Evolutionary conservation across 2,888 invertebrate species (phyloP), one percentile per base, ranked within the genome.

Genomic region (Abrostola triplasia): DNA sequence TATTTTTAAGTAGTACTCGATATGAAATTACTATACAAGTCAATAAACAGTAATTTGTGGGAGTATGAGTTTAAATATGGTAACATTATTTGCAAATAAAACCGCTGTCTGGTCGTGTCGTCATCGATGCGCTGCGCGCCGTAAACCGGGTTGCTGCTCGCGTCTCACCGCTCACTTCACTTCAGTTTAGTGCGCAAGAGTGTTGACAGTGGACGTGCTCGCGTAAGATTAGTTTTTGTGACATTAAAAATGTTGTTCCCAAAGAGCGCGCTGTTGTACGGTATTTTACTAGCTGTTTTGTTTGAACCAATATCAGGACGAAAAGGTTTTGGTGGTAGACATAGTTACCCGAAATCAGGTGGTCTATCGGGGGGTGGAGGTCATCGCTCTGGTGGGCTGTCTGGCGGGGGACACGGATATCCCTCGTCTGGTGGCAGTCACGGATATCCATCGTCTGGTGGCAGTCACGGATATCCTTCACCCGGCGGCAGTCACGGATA

Each of bases 311-410:
- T 79, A 70, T 82, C 81, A 41, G 81, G 84, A 50, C 82, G 84
- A 64, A 82, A 64, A 59, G 78, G 85, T 48, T 78, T 79, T 42
- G 73, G 86, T 67, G 77, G 87, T 11, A 73, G 83, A 41, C 88
- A 87, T 66, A 79, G 82, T 59, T 88, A 90, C 74, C 88, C 90
- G 8, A 80, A 77, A 61, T 84, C 86, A 0, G 85, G 85, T n/a
- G 85, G 87, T 11, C 72, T 80, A 13, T 79, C 81, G 5, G 79
- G 79, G 5, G 79, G 79, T 0, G 80, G 80, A 59, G 75, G 83
- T 59, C 85, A 82, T 62, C 81, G 67, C 10, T 77, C 84, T 9
- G 81, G 85, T 11, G 88, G 80, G 0, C 55, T 84, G 35, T 85
- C 86, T 50, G 80, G 82, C 4, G 77, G 82, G 5, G 76, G 77